Percentiles rank a stretch among this genome's conserved stretches.
Evolutionary conservation across 2,113 vertebrate species (phyloP).

Genomic region (Orycteropus afer): DNA sequence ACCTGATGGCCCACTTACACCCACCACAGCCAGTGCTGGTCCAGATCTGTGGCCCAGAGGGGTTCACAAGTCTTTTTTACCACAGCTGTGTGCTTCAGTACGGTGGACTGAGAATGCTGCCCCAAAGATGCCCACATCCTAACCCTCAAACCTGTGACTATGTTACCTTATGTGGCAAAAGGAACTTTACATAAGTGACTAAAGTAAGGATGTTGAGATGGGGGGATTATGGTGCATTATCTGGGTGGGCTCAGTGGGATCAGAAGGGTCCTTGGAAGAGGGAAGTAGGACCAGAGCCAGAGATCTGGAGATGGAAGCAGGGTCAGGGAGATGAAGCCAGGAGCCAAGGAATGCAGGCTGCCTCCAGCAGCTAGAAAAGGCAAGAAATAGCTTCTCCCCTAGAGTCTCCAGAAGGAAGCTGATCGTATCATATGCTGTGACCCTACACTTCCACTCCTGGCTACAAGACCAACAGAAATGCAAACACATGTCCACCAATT

Average conservation of each 20-base stretch:
- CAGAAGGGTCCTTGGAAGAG: background rate
- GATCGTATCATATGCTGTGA: background rate
- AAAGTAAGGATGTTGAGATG: background rate
- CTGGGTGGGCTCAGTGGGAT: no score
- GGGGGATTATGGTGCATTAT: background rate
- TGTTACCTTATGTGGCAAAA: background rate
- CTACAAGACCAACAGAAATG: background rate
- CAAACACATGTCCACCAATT: background rate
- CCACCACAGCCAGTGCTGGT: background rate
- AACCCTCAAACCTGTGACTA: background rate
- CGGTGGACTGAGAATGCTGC: background rate
- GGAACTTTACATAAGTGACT: background rate
- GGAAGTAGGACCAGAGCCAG: background rate
- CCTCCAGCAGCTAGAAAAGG: background rate
- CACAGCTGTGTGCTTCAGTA: background rate
- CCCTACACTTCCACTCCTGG: background rate
- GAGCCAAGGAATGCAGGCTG: background rate
- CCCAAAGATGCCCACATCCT: background rate
- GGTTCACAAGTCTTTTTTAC: background rate
- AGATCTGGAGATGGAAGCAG: background rate
- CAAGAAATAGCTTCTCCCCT: background rate
- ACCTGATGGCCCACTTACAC: background rate
- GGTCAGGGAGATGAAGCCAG: background rate
- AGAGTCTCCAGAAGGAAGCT: no score
- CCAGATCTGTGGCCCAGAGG: background rate